Evolutionary conservation across 2,797 vertebrate genomes (phyloP).

Genomic region (Eulemur coronatus): DNA sequence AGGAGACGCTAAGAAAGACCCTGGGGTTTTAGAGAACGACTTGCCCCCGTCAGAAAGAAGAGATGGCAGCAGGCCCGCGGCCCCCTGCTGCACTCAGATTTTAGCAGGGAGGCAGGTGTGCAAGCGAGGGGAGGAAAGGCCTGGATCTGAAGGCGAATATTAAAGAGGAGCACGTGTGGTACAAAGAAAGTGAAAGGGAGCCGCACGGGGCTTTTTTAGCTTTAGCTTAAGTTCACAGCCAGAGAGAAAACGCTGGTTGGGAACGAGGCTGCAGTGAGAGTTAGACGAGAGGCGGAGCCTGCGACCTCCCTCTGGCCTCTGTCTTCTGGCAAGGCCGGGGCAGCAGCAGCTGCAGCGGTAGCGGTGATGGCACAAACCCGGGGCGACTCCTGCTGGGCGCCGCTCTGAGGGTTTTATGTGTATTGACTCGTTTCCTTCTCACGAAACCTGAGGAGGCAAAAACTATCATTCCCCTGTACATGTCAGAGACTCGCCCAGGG

Average conservation of each 20-base stretch:
- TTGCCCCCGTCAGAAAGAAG: not conserved
- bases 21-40: not conserved
- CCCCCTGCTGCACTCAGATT: not conserved
- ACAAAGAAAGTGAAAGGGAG: not conserved
- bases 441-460: not conserved
- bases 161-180: not conserved
- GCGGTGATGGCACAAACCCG: not conserved
- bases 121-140: not conserved
- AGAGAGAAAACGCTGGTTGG: not conserved
- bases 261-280: not conserved
- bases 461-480: not conserved
- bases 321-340: not conserved
- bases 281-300: not conserved
- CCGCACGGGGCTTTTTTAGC: not conserved
- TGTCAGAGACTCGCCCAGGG: not conserved
- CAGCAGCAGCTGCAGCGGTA: too few species aligned
- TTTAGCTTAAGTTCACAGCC: not conserved
- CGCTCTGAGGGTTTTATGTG: not conserved
- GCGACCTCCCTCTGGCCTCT: not conserved
- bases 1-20: not conserved
- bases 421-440: not conserved
- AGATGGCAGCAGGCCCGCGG: not conserved
- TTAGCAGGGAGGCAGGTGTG: not conserved
- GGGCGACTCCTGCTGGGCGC: fast-evolving
- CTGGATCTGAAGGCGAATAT: not conserved